Evolutionary conservation across 2,113 vertebrate species (phyloP).

Genomic region (Cyanoramphus novaezelandiae): DNA sequence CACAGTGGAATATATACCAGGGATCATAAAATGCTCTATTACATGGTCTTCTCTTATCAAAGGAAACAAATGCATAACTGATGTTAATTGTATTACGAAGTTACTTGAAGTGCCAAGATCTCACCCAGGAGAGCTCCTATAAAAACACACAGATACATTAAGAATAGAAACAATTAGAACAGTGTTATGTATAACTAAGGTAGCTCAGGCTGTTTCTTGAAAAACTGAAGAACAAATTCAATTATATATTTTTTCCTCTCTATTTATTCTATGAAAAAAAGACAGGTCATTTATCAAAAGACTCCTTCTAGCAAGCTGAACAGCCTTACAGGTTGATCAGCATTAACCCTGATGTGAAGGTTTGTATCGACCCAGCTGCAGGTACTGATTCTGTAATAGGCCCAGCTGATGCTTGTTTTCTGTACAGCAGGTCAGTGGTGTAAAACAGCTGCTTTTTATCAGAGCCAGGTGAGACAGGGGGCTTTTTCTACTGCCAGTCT

Average conservation of each 20-base stretch:
- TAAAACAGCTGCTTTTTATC: neutral
- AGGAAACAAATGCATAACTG: neutral
- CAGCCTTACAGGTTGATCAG: too few relatives aligned
- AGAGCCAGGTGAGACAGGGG: too few relatives aligned
- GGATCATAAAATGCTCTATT: neutral
- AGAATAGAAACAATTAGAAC: neutral
- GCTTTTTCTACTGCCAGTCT: fast-evolving
- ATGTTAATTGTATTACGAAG: neutral
- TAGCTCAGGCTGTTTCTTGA: neutral
- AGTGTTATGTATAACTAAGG: neutral
- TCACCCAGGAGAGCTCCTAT: neutral
- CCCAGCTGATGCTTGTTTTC: neutral
- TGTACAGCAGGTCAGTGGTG: neutral
- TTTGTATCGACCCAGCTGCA: neutral
- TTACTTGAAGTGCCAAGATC: neutral
- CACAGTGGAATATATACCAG: fast-evolving
- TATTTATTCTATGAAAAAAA: neutral
- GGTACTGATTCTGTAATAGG: neutral
- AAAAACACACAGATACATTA: neutral
- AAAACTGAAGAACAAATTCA: neutral
- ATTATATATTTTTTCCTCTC: fast-evolving
- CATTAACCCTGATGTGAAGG: fast-evolving
- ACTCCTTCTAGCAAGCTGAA: neutral
- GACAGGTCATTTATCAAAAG: fast-evolving
- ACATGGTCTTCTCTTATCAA: neutral